Conservation (phyloP, 2,797 vertebrate genomes). For the Lepilemur ruficaudatus region DNA sequence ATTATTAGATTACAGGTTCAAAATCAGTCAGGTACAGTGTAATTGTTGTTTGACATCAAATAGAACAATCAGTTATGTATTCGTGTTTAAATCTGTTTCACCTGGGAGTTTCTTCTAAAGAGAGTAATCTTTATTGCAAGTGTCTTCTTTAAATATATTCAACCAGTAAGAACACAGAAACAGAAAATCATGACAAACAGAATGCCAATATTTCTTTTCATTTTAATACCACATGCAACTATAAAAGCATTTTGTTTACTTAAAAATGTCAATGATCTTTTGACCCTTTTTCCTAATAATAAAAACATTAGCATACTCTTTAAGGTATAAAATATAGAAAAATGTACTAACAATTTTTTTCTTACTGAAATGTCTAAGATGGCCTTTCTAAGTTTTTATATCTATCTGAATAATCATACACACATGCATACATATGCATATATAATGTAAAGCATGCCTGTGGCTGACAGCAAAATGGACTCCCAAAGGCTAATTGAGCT, state of each 20-base stretch:
- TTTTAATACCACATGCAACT: background rate
- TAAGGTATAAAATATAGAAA: background rate
- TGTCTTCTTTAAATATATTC: conserved; percentile 8
- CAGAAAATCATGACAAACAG: background rate
- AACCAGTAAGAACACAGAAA: background rate
- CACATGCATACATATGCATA: background rate
- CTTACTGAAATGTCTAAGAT: background rate
- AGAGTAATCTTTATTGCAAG: conserved; percentile 6
- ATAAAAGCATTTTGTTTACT: background rate
- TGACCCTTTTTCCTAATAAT: background rate
- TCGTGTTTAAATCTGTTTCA: conserved; percentile 59
- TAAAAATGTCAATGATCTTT: background rate
- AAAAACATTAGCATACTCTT: background rate
- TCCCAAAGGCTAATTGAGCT: background rate
- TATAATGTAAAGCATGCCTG: background rate
- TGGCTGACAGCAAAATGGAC: background rate
- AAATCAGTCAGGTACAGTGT: conserved; percentile 57
- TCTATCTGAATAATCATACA: background rate
- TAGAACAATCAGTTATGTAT: conserved; percentile 28
- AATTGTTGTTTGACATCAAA: background rate
- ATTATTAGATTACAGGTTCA: conserved; percentile 69
- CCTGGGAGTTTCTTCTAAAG: background rate
- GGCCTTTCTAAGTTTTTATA: background rate
- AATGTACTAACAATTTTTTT: background rate
- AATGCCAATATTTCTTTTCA: background rate